Conservation (phyloP, 2,888 invertebrate genomes). For the Germaria angustata region DNA sequence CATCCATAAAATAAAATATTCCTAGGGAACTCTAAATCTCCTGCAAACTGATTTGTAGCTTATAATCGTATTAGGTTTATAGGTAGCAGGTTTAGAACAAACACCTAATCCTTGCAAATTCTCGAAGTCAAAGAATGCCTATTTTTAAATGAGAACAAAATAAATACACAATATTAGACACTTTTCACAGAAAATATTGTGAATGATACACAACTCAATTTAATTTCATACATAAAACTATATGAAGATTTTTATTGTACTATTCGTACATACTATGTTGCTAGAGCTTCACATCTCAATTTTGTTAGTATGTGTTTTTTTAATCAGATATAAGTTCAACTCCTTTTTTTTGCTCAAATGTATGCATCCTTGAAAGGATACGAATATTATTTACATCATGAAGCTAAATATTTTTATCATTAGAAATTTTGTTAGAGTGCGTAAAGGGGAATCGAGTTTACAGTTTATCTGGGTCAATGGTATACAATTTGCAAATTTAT, state of each 20-base stretch:
- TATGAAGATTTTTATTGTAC: neutral
- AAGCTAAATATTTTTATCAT: constrained; percentile 1
- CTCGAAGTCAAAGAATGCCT: too few relatives aligned
- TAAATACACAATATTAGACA: too few relatives aligned
- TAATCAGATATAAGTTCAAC: neutral
- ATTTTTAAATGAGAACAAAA: too few relatives aligned
- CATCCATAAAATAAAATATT: neutral
- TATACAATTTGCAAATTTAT: neutral
- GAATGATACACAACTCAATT: neutral
- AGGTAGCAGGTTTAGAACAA: too few relatives aligned
- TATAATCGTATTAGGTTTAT: neutral
- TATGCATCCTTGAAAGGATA: neutral
- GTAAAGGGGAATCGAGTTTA: neutral
- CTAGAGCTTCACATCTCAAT: constrained; percentile 16
- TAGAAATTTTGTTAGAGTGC: constrained; percentile 1
- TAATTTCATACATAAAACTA: neutral
- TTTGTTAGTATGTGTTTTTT: neutral
- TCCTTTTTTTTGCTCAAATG: neutral
- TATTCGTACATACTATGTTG: neutral
- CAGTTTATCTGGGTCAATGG: constrained; percentile 26
- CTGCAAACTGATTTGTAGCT: neutral
- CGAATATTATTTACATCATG: neutral
- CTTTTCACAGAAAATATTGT: too few relatives aligned
- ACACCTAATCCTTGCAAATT: too few relatives aligned
- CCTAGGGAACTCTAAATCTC: neutral